Evolutionary conservation across 1,140 invertebrate genomes (phyloP), one percentile per base, ranked within the genome.

Genomic region (Steinernema khuongi): DNA sequence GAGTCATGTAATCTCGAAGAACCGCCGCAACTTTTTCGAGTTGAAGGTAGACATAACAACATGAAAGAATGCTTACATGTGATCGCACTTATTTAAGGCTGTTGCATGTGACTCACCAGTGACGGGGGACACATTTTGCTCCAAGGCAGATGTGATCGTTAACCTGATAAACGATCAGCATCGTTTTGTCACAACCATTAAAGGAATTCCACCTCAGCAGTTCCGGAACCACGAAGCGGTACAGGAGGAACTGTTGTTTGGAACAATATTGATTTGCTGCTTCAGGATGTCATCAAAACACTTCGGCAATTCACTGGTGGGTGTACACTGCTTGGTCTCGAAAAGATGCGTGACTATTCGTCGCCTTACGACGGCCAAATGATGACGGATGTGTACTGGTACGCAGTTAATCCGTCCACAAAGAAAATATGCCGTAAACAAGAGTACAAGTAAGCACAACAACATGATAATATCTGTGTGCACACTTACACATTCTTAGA

Each of bases 81-180:
- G 19, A 28, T 31, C 71, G 7, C 71, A 14, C 17, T 19, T 41
- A 0, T 66, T 79, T 74, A 41, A 75, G 70, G 78, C 81, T 32
- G 50, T 70, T 4, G 82, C 82, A 19, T 85, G 81, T 68, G 82
- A 84, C 70, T 79, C 79, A 7, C 83, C 83, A 28, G 75, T 72
- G 18, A 74, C 67, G 22, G 79, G 77, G 11, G 67, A 80, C 67
- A 73, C 71, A 33, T 31, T 83, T 18, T 85, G 81, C 67, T 74
- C 83, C 0, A 80, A 77, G 44, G 77, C 78, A n/a, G 74, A 80
- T 43, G 78, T 85, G 7, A 68, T 81, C 14, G 76, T 84, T 17
- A 80, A 80, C 41, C 67, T 80, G 1, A 74, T 83, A 18, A 32
- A 41, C 14, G 80, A 85, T 19, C 76, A 76, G 22, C 78, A 84